phyloP scores from a whole-genome alignment of 30 jellyfish, hydroid and myxozoan species.

The Aurelia aurita complex sp. Pacific region DNA sequence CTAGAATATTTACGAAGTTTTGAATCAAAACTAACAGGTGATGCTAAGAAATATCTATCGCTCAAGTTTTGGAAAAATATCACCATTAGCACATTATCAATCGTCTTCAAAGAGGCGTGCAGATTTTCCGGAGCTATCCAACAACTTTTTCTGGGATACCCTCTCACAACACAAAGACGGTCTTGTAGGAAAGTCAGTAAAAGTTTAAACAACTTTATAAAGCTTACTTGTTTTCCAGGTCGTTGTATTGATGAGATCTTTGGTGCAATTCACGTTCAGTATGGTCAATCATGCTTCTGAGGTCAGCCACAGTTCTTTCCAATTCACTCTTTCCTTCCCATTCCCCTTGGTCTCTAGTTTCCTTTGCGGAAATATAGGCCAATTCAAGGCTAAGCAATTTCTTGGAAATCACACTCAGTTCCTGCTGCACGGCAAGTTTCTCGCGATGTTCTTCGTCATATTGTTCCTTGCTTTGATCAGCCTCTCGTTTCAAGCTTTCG shows the following conservation, averaged over 20 bases:
- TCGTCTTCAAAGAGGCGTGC: no score
- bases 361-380: constrained; percentile 84
- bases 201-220: no score
- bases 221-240: constrained; percentile 63
- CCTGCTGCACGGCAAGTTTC: constrained; percentile 75
- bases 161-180: no score
- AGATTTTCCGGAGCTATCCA: no score
- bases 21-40: no score
- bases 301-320: constrained; percentile 75
- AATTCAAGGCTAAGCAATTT: constrained; percentile 73
- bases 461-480: constrained; percentile 65
- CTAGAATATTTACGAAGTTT: no score
- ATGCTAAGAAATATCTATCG: no score
- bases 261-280: constrained; percentile 86
- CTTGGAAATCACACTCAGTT: constrained; percentile 79
- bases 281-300: constrained; percentile 72
- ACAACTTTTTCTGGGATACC: no score
- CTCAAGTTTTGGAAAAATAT: no score
- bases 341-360: constrained; percentile 58
- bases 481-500: constrained; percentile 72
- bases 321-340: constrained; percentile 81
- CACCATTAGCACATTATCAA: no score
- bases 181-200: no score
- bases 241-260: constrained; percentile 50
- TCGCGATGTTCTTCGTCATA: constrained; percentile 76